Base-by-base conservation (phyloP, 1,140 invertebrate genomes). In the Caerostris extrusa region DNA sequence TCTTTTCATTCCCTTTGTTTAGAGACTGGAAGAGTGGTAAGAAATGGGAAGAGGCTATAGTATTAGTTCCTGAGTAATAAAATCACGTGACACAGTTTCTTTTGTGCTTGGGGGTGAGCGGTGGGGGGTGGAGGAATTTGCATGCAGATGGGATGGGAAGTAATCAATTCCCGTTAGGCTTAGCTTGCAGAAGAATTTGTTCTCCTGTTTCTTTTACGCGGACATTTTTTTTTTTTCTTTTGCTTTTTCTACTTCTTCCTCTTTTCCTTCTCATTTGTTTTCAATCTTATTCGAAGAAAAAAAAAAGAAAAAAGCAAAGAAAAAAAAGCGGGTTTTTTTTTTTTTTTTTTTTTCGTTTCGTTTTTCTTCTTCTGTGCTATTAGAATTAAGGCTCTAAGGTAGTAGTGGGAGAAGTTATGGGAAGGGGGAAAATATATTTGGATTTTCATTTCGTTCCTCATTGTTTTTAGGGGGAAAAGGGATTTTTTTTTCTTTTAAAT, bases 161-260 rank as follows among this genome's bases (percentile, higher is more conserved):
- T 83, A 83, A 83, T 83, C 82, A 83, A 83, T 83, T 83, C 82
- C 82, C 82, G 82, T n/a, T 19, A 83, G 82, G 56, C 82, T 83
- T 83, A 83, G 55, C 55, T 83, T n/a, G n/a, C n/a, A n/a, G 14
- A 55, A 83, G 82, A 58, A 58, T 19, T 83, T 19, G 53, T 58
- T 56, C n/a, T n/a, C n/a, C 82, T 56, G 53, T 83, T 83, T 58
- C 53, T n/a, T 83, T 77, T 77, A 77, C 50, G 34, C 12, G 69
- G 69, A 77, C 34, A 8, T 34, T 71, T 34, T 69, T 69, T 34
- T 69, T 50, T 3, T 34, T 69, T 69, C n/a, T 69, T 69, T n/a
- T 69, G n/a, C 19, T 69, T 50, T 19, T n/a, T n/a, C n/a, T n/a
- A n/a, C n/a, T n/a, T n/a, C n/a, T n/a, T 77, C 12, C 69, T 83